Evolutionary conservation across 2,113 vertebrate genomes (phyloP).

Genomic region (Heterochromis multidens): DNA sequence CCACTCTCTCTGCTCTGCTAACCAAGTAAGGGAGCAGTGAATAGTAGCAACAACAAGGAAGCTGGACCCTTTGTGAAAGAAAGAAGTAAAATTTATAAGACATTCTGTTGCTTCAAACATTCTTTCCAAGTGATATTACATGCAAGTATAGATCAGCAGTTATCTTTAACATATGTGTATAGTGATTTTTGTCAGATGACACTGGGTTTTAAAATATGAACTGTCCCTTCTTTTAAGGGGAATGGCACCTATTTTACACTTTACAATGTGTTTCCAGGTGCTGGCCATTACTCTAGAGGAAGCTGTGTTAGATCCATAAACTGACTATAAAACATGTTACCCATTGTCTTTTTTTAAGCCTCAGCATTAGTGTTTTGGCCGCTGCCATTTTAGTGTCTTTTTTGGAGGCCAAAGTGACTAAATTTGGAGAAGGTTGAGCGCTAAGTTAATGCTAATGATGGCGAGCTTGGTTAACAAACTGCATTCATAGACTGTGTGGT

Average conservation of each 20-base stretch:
- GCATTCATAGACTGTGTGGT: not conserved
- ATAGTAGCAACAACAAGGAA: too few relatives aligned
- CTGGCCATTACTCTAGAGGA: not conserved
- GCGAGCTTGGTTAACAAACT: not conserved
- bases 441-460: not conserved
- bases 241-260: not conserved
- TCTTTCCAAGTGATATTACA: not conserved
- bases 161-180: not conserved
- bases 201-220: not conserved
- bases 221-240: not conserved
- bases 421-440: not conserved
- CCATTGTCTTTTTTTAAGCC: too few relatives aligned
- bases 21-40: too few relatives aligned
- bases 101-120: not conserved
- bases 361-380: too few relatives aligned
- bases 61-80: not conserved
- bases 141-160: not conserved
- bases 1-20: too few relatives aligned
- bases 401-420: not conserved
- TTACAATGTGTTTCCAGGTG: not conserved
- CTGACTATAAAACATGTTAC: not conserved
- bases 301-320: not conserved
- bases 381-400: too few relatives aligned
- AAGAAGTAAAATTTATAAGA: not conserved
- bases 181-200: not conserved